phyloP scores from a whole-genome alignment of 2,888 invertebrate genomes.

The Drosophila cracens region DNA sequence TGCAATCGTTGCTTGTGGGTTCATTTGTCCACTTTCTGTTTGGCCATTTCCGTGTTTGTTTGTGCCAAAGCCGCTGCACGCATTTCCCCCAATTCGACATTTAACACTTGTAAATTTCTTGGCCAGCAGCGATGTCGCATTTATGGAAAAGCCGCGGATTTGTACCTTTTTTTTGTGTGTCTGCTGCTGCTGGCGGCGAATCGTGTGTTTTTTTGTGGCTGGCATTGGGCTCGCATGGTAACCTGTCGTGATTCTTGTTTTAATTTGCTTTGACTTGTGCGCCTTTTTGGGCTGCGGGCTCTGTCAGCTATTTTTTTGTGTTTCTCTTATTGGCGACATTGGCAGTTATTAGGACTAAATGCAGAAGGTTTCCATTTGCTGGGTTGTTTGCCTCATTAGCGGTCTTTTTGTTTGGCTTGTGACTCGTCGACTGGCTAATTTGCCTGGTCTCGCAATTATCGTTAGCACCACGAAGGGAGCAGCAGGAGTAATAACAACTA shows the following conservation, averaged over 20 bases:
- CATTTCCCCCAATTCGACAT: conserved; percentile 79
- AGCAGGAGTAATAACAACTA: conserved; percentile 12
- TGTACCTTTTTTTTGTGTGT: conserved; percentile 14
- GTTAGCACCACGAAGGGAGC: conserved; percentile 45
- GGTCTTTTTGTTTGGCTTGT: conserved; percentile 40
- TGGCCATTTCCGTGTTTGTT: conserved; percentile 70
- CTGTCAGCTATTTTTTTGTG: conserved; percentile 16
- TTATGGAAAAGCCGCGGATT: conserved; percentile 56
- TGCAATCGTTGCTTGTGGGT: conserved; percentile 48
- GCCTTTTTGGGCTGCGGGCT: conserved; percentile 68
- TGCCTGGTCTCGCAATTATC: conserved; percentile 58
- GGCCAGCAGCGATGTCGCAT: conserved; percentile 61
- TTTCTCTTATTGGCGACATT: conserved; percentile 52
- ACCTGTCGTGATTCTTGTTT: conserved; percentile 82
- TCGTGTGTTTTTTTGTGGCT: conserved; percentile 37
- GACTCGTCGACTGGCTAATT: conserved; percentile 41
- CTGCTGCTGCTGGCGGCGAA: conserved; percentile 42
- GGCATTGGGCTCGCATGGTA: conserved; percentile 72
- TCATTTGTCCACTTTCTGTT: conserved; percentile 62
- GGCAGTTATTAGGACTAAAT: conserved; percentile 79
- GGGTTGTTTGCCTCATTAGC: conserved; percentile 73
- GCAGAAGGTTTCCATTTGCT: conserved; percentile 55
- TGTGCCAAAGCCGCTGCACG: conserved; percentile 78
- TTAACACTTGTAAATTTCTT: conserved; percentile 81
- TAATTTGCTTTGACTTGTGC: conserved; percentile 82